These are phyloP conservation scores for Nothoprocta perdicaria DNA, from an alignment of 2,113 vertebrate species.

Conservation along the genomic window DNA sequence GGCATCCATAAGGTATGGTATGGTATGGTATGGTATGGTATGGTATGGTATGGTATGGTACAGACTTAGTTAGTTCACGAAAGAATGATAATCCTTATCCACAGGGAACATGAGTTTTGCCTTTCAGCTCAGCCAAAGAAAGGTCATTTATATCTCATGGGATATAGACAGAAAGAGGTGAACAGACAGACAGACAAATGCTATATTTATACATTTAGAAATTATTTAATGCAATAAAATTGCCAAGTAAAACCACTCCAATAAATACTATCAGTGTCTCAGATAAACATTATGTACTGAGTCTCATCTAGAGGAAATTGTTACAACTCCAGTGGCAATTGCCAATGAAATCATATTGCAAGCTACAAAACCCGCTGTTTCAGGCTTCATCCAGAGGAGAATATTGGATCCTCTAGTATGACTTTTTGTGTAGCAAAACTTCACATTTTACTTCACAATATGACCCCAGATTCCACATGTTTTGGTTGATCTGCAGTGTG, in stretches of 20 bases:
- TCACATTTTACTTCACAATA: not conserved
- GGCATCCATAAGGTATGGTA: not conserved
- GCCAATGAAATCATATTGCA: not conserved
- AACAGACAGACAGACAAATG: not conserved
- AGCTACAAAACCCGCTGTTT: not conserved
- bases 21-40: not conserved
- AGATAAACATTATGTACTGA: not conserved
- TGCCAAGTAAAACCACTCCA: not conserved
- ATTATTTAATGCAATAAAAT: not conserved
- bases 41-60: not conserved
- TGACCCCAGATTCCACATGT: not conserved
- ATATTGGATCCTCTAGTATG: not conserved
- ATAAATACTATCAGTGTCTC: accelerated
- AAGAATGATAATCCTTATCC: not conserved
- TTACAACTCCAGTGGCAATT: not conserved
- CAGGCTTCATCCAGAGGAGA: not conserved
- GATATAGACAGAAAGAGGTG: not conserved
- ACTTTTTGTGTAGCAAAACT: not conserved
- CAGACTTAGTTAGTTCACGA: not conserved
- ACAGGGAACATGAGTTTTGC: not conserved
- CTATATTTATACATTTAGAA: not conserved
- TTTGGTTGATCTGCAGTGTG: not conserved
- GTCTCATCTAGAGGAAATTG: not conserved
- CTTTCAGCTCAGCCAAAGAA: not conserved
- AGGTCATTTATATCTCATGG: not conserved